phyloP scores from a whole-genome alignment of 30 jellyfish, hydroid and myxozoan genomes.

The Hydractinia symbiolongicarpus region DNA sequence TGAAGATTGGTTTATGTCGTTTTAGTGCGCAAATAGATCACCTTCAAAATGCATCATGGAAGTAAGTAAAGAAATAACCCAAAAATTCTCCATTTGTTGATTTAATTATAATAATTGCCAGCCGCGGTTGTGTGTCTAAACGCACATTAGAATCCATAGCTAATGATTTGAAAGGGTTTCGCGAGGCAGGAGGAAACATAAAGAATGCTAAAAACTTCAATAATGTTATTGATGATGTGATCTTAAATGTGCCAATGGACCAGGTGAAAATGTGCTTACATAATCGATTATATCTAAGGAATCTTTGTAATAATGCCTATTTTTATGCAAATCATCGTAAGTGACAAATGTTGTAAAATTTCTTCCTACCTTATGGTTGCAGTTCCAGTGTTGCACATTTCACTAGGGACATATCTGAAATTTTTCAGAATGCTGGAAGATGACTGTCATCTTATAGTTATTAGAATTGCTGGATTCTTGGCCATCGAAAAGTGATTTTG shows the following conservation, averaged over 20 bases:
- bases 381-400: conserved; percentile 58
- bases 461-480: conserved; percentile 27
- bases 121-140: background rate
- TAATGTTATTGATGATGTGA: conserved; percentile 11
- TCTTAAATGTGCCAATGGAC: conserved; percentile 4
- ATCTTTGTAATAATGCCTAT: no score
- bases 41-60: no score
- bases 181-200: conserved; percentile 3
- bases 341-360: background rate
- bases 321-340: no score
- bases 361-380: conserved; percentile 27
- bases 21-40: background rate
- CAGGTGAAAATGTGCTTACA: background rate
- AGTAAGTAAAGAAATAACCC: no score
- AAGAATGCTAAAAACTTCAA: conserved; percentile 17
- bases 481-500: conserved; percentile 14
- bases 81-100: no score
- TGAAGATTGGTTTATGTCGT: background rate
- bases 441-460: conserved; percentile 27
- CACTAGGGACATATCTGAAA: conserved; percentile 23
- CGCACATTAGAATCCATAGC: conserved; percentile 2
- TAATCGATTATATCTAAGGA: no score
- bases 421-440: conserved; percentile 24
- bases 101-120: background rate
- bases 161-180: conserved; percentile 1